Evolutionary conservation across 2,888 invertebrate genomes (phyloP).

Genomic region (Ypsolopha sequella): DNA sequence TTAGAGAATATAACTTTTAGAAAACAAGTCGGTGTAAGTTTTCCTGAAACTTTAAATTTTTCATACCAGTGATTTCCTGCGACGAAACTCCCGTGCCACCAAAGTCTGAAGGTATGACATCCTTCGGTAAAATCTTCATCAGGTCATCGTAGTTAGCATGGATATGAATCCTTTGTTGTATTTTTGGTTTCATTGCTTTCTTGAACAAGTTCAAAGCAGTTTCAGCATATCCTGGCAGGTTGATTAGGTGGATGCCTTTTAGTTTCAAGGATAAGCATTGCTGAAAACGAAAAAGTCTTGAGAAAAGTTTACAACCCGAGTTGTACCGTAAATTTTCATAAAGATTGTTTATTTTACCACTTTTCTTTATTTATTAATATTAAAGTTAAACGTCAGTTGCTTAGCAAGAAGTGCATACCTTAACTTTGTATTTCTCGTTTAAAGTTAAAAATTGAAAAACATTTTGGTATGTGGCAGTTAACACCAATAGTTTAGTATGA

Average conservation of each 20-base stretch:
- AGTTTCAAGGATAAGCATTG: slow-evolving; percentile 6
- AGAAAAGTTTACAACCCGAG: neutral
- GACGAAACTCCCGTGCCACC: slow-evolving; percentile 12
- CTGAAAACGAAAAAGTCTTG: slow-evolving; percentile 4
- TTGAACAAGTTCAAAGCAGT: slow-evolving; percentile 5
- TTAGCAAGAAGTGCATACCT: no score
- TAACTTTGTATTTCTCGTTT: no score
- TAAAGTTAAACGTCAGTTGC: no score
- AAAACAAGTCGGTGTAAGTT: no score
- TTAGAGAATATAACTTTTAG: no score
- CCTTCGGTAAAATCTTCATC: slow-evolving; percentile 6
- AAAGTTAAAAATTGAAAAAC: no score
- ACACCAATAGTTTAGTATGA: no score
- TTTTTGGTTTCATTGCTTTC: slow-evolving; percentile 7
- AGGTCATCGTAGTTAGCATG: slow-evolving; percentile 7
- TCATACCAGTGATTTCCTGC: slow-evolving; percentile 20
- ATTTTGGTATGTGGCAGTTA: no score
- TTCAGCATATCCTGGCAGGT: slow-evolving; percentile 7
- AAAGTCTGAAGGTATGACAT: slow-evolving; percentile 8
- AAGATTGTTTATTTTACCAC: no score
- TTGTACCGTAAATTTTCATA: neutral
- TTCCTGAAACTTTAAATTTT: no score
- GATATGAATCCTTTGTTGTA: slow-evolving; percentile 6
- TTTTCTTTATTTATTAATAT: no score
- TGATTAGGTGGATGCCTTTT: slow-evolving; percentile 10